Conservation (phyloP, 2,888 invertebrate species). For the Sthenelais limicola region DNA sequence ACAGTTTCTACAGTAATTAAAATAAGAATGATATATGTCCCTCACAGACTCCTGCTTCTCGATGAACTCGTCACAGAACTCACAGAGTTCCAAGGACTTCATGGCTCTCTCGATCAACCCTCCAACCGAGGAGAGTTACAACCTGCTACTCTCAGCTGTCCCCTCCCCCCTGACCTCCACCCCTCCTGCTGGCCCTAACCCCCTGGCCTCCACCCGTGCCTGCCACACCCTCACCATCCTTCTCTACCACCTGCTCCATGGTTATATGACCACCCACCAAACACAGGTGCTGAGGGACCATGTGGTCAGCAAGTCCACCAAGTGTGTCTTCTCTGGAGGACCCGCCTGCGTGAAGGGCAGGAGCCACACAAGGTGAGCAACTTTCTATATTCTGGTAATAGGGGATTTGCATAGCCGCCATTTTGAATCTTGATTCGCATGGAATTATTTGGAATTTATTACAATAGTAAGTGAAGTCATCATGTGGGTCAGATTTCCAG, state of each 20-base stretch:
- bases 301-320: neutral
- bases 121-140: neutral
- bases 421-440: no score
- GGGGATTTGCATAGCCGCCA: no score
- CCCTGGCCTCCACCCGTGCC: neutral
- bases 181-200: no score
- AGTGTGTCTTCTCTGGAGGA: neutral
- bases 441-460: no score
- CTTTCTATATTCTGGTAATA: no score
- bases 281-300: neutral
- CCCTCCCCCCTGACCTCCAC: no score
- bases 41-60: no score
- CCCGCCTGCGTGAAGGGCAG: neutral
- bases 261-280: constrained; percentile 15
- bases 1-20: no score
- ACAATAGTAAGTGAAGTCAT: no score
- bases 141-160: neutral
- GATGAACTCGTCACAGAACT: neutral
- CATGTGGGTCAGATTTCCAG: no score
- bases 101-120: neutral
- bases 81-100: neutral
- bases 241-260: neutral
- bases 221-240: constrained; percentile 11
- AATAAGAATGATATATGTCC: no score
- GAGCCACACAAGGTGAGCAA: no score